Base-by-base conservation (phyloP, 2,113 vertebrate genomes). In the Etheostoma spectabile region DNA sequence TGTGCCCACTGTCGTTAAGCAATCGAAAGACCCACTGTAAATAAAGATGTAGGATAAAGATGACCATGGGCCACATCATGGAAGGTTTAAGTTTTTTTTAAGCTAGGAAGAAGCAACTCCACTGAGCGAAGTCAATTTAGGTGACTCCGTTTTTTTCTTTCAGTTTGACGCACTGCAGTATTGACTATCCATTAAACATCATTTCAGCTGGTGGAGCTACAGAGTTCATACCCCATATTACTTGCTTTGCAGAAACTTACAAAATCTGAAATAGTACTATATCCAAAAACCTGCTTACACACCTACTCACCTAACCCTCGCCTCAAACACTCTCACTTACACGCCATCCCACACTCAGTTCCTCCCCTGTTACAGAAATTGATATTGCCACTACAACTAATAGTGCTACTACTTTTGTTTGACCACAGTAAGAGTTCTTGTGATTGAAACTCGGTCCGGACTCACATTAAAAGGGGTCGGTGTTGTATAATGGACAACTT, bases 211-310 rank as follows among this genome's bases (percentile, higher is more conserved):
- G 59, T 80, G 63, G 18, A 68, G 77, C 73, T 18, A 7, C 24
- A 45, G 46, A 65, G 75, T 80, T 61, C 81, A 87, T 56, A n/a
- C 33, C 48, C 69, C 59, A 48, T 68, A 81, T 88, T 78, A 68
- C 38, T 71, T 74, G 78, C 76, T 74, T 16, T 86, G 72, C 81
- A 86, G 69, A 80, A 72, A 83, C 74, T 79, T 84, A 63, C 51
- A 78, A 83, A 81, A 71, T 77, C 59, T 68, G 46, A 86, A 85
- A 79, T 70, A 80, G 78, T 59, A 48, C 63, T 59, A 51, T 68
- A 67, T 74, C 67, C 66, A 73, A 86, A 86, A 91, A 85, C 65
- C 81, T 85, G 84, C 81, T 85, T 73, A 75, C 64, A 82, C 75
- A 48, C 74, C 75, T 63, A 83, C 84, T 83, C 81, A 73, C 19